A percentile compares a stretch with the other conserved stretches of the same genome.
Conservation (phyloP, 2,888 invertebrate species). For the Tachina lurida region DNA sequence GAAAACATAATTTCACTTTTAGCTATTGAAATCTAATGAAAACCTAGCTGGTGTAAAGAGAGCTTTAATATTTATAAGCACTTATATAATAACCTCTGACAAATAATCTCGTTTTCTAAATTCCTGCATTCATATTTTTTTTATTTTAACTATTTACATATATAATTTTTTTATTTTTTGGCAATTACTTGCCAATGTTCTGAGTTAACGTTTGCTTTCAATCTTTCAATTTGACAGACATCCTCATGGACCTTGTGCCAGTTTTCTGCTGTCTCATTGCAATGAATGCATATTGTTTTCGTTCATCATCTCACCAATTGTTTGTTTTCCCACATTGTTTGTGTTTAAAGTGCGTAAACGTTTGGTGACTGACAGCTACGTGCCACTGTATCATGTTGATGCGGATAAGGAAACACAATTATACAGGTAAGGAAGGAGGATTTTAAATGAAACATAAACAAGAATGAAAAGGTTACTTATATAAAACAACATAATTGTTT, state of each 20-base stretch:
- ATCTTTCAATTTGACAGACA: constrained; percentile 85
- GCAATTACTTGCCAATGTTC: neutral
- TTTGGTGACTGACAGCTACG: constrained; percentile 77
- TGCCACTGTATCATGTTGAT: constrained; percentile 79
- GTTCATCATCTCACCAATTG: constrained; percentile 89
- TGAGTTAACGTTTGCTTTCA: constrained; percentile 72
- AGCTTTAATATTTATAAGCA: too few species aligned
- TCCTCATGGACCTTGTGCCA: constrained; percentile 89
- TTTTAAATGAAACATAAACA: neutral
- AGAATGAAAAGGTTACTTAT: neutral
- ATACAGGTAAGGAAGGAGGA: constrained; percentile 78
- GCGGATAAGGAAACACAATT: constrained; percentile 80
- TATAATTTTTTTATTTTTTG: neutral
- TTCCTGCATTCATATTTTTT: too few species aligned
- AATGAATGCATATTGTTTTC: constrained; percentile 89
- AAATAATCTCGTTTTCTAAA: too few species aligned
- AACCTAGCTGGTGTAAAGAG: too few species aligned
- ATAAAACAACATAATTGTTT: too few species aligned
- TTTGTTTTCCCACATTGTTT: constrained; percentile 93
- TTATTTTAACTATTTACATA: too few species aligned
- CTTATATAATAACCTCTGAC: too few species aligned
- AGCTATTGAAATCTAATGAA: too few species aligned
- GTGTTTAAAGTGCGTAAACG: constrained; percentile 85
- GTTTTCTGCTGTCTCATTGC: constrained; percentile 91
- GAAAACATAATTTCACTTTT: too few species aligned